Evolutionary conservation across 2,113 vertebrate species (phyloP).

Genomic region (Catharus bicknelli): DNA sequence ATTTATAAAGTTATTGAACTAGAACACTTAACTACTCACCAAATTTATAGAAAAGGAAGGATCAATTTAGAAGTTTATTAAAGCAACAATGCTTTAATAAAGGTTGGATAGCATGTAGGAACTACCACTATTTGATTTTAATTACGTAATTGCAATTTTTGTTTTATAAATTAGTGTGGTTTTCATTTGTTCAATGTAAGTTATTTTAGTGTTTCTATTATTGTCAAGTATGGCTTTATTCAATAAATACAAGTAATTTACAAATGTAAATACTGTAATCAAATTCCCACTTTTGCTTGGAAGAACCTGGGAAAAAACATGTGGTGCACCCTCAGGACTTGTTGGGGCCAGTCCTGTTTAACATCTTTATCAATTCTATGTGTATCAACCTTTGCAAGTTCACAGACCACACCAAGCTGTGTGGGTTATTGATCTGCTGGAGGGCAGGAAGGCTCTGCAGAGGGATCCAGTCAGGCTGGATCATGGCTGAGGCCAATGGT

Average conservation of each 20-base stretch:
- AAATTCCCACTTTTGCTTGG: neutral
- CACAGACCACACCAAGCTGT: rapidly evolving
- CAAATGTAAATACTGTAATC: neutral
- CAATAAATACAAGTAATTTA: neutral
- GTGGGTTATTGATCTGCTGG: neutral
- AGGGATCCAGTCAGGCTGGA: neutral
- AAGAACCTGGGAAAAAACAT: neutral
- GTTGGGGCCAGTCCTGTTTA: neutral
- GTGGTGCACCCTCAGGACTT: neutral
- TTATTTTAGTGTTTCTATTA: neutral
- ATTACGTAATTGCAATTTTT: neutral
- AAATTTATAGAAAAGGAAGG: neutral
- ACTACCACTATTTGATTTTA: neutral
- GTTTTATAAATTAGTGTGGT: neutral
- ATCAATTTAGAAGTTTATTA: neutral
- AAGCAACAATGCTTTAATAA: neutral
- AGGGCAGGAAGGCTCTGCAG: neutral
- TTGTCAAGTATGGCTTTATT: neutral
- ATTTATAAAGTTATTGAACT: neutral
- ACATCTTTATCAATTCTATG: neutral
- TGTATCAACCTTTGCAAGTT: neutral
- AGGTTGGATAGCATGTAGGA: neutral
- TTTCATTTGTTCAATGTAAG: neutral
- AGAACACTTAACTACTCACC: neutral
- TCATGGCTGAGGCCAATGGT: neutral